Evolutionary conservation across 2,888 invertebrate species (phyloP), one percentile per base, ranked within the genome.

Genomic region (Leucophora obtusa): DNA sequence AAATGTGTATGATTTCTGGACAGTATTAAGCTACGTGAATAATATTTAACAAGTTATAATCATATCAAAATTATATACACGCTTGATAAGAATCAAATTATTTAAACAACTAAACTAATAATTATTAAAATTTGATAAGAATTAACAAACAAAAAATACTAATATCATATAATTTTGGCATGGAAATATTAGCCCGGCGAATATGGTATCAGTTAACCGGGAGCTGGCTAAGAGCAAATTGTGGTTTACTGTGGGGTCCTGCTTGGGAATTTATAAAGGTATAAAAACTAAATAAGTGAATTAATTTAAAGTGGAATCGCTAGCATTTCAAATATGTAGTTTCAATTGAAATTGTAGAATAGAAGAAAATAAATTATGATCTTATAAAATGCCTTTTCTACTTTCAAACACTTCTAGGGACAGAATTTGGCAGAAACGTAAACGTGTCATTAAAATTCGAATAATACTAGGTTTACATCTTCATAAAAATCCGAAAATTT

Each of bases 131-230:
- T 70, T 58, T 62, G 80, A 80, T 80, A 69, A 80, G 53, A n/a
- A 47, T 47, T n/a, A n/a, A 14, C 43, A 47, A n/a, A n/a, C 14
- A 47, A 50, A 18, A 47, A 54, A n/a, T 50, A 54, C 17, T 28
- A 3, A 28, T 47, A 14, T 33, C 53, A 38, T 53, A 66, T 47
- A 21, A 47, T 62, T 58, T 66, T 50, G 51, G 9, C 24, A 62
- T 70, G 56, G 76, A 79, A 35, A 10, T 71, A 65, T 47, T 79
- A 28, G 70, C 21, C 56, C 50, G 58, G 62, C 50, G 43, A 35
- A 54, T 82, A 66, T 77, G 18, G 47, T 68, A 68, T 70, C 79
- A 79, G 82, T 82, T 82, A 60, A 79, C 60, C 10, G 70, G 72
- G 62, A 79, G 50, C 62, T 62, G 53, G 82, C 75, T 75, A 38